Base-by-base conservation (phyloP, 2,888 invertebrate species). In the Agrenia bidenticulata region DNA sequence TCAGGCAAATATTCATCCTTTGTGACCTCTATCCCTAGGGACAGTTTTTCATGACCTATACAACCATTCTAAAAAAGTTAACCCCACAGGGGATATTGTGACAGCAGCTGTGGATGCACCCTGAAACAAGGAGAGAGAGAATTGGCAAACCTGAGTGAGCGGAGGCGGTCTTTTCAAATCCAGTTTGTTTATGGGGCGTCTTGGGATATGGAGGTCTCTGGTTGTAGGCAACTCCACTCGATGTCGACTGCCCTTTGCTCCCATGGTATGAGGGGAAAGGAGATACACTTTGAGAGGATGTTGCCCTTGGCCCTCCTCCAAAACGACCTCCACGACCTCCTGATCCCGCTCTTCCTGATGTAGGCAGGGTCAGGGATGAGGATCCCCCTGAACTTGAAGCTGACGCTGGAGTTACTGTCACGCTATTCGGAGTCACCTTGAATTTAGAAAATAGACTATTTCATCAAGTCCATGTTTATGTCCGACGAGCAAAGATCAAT, bases 361-460 rank as follows among this genome's bases (percentile, higher is more conserved):
- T 11, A 32, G 32, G 32, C 4, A 32, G 32, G 32, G 32, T 11
- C 32, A 32, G 11, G 4, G 5, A 4, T 7, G 32, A 32, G 4
- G 32, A 32, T 11, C n/a, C n/a, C n/a, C n/a, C n/a, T n/a, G 32
- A 32, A 32, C 32, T 32, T 32, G 11, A 11, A 32, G 32, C 32
- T 50, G 58, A n/a, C 27, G 62, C 67, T 27, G 70, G 70, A 2
- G 72, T 72, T 45, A 74, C 74, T 2, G 74, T 71, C 32, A 74
- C 66, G n/a, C 67, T 71, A 19, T 69, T 72, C 17, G 70, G 67
- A 11, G 72, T 74, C 45, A 74, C 70, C 74, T n/a, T 74, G 61
- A 32, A 32, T 32, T 32, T 32, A 4, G n/a, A 32, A 7, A 32
- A 32, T 11, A 32, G 5, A 32, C 11, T 7, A 32, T 32, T 32